Evolutionary conservation across 2,113 vertebrate species (phyloP).

Genomic region (Petromus typicus): DNA sequence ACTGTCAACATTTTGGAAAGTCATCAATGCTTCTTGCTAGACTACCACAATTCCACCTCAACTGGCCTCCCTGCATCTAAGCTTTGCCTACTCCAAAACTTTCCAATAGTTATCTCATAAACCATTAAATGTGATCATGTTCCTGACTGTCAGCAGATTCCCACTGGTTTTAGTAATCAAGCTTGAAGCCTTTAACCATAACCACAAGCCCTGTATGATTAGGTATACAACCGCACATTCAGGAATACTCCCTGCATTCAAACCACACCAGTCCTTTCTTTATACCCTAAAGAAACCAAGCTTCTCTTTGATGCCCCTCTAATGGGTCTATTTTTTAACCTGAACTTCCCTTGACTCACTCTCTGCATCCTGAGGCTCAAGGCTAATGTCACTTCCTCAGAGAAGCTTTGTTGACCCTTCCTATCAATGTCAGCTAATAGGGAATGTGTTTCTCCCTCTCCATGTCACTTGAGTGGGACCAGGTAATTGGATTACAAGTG

Average conservation of each 20-base stretch:
- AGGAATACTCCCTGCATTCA: fast-evolving
- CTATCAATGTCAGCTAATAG: not conserved
- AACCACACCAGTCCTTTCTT: not conserved
- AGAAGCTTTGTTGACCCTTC: not conserved
- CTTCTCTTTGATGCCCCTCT: not conserved
- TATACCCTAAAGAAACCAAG: not conserved
- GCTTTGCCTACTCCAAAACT: not conserved
- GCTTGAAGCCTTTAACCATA: not conserved
- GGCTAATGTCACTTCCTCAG: not conserved
- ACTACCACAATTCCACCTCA: not conserved
- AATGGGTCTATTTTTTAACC: not conserved
- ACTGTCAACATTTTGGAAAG: not conserved
- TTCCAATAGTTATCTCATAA: not conserved
- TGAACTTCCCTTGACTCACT: not conserved
- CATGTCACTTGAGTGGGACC: not conserved
- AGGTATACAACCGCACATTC: not conserved
- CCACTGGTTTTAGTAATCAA: not conserved
- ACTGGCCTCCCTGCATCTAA: not conserved
- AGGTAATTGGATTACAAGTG: not conserved
- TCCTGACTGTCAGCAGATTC: not conserved
- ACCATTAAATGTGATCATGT: not conserved
- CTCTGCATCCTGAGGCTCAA: not conserved
- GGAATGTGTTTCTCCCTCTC: not conserved
- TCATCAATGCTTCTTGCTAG: too few relatives aligned
- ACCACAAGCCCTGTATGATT: not conserved